A percentile compares a stretch with the other conserved stretches of the same genome.
Conservation (phyloP, 2,113 vertebrate species). For the Heliornis fulica region DNA sequence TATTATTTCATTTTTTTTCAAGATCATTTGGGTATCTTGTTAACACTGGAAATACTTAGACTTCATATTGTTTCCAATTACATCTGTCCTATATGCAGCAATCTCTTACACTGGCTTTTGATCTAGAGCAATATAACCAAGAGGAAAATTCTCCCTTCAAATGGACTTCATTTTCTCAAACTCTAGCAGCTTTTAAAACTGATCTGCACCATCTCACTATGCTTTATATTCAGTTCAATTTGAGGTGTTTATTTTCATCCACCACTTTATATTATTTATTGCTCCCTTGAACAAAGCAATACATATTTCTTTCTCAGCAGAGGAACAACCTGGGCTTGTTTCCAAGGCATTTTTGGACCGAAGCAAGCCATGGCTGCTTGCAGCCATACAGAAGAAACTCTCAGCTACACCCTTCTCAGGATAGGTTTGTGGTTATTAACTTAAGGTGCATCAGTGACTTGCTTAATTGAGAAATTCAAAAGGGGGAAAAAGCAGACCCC, state of each 20-base stretch:
- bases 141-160: conserved; percentile 23
- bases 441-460: not conserved
- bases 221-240: conserved; percentile 31
- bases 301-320: not conserved
- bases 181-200: not conserved
- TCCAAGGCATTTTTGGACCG: conserved; percentile 7
- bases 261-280: conserved; percentile 26
- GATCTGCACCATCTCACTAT: not conserved
- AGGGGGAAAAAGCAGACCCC: not conserved
- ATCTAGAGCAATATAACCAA: not conserved
- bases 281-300: conserved; percentile 21
- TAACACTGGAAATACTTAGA: not conserved
- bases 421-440: not conserved
- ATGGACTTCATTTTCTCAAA: conserved; percentile 8
- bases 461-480: not conserved
- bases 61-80: conserved; percentile 1
- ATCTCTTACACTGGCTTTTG: conserved; percentile 23
- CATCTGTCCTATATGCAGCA: not conserved
- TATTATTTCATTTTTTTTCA: not conserved
- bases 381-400: not conserved
- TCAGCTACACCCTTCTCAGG: not conserved
- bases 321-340: not conserved
- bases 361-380: not conserved
- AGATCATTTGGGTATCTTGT: not conserved
- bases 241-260: conserved; percentile 17